Evolutionary conservation across 2,113 vertebrate species (phyloP).

Genomic region (Emydura subglobosa): DNA sequence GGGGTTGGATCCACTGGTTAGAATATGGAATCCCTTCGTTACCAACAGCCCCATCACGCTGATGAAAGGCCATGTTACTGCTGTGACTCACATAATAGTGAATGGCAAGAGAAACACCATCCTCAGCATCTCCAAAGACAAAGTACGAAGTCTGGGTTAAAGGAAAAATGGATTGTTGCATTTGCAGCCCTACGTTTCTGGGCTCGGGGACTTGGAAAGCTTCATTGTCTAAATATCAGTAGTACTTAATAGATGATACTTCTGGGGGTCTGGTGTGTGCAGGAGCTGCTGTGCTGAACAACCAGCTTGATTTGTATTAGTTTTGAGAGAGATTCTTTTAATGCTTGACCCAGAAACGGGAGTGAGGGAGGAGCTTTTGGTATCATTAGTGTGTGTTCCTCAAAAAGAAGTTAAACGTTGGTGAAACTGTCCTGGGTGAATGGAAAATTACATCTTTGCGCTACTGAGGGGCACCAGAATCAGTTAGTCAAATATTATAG

Average conservation of each 20-base stretch:
- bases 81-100: conserved; percentile 42
- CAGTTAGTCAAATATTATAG: background rate
- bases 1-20: conserved; percentile 39
- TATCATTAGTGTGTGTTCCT: background rate
- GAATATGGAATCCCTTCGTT: conserved; percentile 55
- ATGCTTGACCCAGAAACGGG: background rate
- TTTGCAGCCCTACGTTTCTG: background rate
- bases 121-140: conserved; percentile 64
- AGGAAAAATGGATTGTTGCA: background rate
- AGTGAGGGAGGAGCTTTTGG: background rate
- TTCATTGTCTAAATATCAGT: background rate
- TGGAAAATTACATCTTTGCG: background rate
- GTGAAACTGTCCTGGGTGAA: background rate
- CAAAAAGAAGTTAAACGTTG: background rate
- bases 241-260: background rate
- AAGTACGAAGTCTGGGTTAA: conserved; percentile 4
- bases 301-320: background rate
- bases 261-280: too few relatives aligned
- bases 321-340: background rate
- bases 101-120: conserved; percentile 33
- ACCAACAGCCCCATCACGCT: conserved; percentile 36
- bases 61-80: conserved; percentile 44
- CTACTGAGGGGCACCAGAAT: background rate
- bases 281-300: background rate
- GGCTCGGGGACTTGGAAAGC: background rate